Evolutionary conservation across 1,140 invertebrate species (phyloP), one percentile per base, ranked within the genome.

Genomic region (Psilanteris sp.): DNA sequence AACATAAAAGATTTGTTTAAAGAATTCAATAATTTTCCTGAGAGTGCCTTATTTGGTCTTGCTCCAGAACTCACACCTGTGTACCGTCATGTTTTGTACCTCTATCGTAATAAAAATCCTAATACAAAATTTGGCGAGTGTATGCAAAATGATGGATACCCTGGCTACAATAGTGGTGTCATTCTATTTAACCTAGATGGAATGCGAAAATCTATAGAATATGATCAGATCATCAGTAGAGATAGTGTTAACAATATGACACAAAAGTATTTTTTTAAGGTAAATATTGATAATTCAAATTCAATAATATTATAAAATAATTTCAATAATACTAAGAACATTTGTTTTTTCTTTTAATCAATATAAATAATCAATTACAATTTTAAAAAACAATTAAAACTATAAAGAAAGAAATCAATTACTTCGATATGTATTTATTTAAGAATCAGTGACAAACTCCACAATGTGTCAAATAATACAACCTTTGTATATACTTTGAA

Each of bases 121-220:
- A 85, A 89, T 6, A 93, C 93, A 2, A 82, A 80, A 5, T 90
- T 93, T 29, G 93, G 93, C 15, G 86, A 88, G 29, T 90, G 91
- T n/a, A 48, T 66, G 4, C 81, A 90, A 46, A 88, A 86, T 1
- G 85, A 87, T 10, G 94, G 94, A 0, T 92, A 93, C 71, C 91
- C 94, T 14, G 95, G 95, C 0, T 93, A 94, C 68, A 96, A 96
- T 79, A 95, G 94, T 78, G 95, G 95, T 1, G 93, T 96, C 1
- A 87, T 96, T 16, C 83, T 96, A 2, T 88, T 96, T 29, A 89
- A 95, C 82, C 87, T 97, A 3, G 89, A 93, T 14, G 90, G 90
- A 79, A 91, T 96, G 81, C 80, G 93, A 74, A 83, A 90, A 62
- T 95, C 93, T 0, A 77, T 85, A 20, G 77, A 90, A 8, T 93